Conservation (phyloP, 2,888 invertebrate genomes). For the Agrotis ipsilon region DNA sequence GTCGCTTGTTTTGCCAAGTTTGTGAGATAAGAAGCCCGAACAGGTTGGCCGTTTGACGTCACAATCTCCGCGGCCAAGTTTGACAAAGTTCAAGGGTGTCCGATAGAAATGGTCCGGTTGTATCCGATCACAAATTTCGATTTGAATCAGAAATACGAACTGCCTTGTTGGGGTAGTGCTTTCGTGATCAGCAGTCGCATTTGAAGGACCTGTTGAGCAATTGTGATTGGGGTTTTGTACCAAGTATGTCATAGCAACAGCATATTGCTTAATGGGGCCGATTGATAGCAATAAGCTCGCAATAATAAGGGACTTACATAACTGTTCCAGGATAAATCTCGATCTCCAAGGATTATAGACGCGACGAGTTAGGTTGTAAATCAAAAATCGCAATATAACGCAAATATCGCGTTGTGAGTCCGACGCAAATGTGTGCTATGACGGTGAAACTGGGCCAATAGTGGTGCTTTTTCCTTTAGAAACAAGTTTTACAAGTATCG, state of each 20-base stretch:
- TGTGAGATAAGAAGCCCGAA: constrained; percentile 60
- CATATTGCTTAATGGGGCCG: too few species aligned
- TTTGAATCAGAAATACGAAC: constrained; percentile 26
- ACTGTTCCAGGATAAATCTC: neutral
- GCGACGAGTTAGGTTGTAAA: neutral
- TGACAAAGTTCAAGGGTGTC: constrained; percentile 69
- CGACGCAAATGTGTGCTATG: constrained; percentile 42
- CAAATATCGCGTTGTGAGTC: constrained; percentile 42
- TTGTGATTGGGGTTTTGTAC: neutral
- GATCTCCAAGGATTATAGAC: neutral
- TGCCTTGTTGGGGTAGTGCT: neutral
- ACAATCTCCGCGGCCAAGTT: constrained; percentile 66
- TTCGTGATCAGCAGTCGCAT: too few species aligned
- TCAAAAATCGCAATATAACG: constrained; percentile 23
- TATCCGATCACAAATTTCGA: constrained; percentile 19
- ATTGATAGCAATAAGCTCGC: neutral
- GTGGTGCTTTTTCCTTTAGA: constrained; percentile 67
- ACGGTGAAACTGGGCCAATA: constrained; percentile 70
- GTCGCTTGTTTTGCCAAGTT: constrained; percentile 58
- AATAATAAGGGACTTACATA: neutral
- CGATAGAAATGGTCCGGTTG: constrained; percentile 47
- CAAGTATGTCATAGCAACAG: neutral
- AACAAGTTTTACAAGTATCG: constrained; percentile 70
- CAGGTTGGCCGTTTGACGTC: constrained; percentile 62
- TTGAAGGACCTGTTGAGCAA: neutral